phyloP scores from a whole-genome alignment of 2,797 vertebrate genomes.

The Tokudaia tokunoshimensis region DNA sequence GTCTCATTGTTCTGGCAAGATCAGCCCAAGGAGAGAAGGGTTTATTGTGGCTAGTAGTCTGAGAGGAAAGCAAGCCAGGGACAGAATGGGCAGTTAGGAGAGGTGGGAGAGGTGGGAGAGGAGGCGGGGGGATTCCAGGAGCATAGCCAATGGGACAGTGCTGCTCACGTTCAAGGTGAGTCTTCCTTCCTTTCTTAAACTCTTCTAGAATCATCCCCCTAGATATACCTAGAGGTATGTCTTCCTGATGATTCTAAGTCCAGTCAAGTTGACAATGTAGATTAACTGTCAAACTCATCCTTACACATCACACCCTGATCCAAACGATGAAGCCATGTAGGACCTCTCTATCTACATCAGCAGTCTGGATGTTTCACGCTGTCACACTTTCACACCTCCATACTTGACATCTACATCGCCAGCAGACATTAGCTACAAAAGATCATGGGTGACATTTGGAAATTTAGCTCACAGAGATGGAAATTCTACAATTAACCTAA shows the following conservation, averaged over 20 bases:
- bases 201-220: background rate
- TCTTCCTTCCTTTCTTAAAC: background rate
- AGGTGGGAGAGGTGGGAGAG: background rate
- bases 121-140: background rate
- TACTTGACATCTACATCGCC: background rate
- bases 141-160: background rate
- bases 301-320: background rate
- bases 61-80: background rate
- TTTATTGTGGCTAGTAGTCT: background rate
- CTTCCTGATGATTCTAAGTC: background rate
- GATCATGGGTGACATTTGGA: slow-evolving; percentile 21
- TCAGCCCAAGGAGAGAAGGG: background rate
- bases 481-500: background rate
- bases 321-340: background rate
- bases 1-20: background rate
- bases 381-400: background rate
- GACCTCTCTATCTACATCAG: background rate
- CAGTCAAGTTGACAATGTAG: background rate
- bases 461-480: slow-evolving; percentile 7
- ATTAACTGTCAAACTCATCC: background rate
- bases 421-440: background rate
- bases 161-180: background rate
- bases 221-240: background rate
- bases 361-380: background rate
- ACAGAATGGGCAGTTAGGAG: background rate